phyloP scores from a whole-genome alignment of 2,888 invertebrate genomes.

The Gari tellinella region DNA sequence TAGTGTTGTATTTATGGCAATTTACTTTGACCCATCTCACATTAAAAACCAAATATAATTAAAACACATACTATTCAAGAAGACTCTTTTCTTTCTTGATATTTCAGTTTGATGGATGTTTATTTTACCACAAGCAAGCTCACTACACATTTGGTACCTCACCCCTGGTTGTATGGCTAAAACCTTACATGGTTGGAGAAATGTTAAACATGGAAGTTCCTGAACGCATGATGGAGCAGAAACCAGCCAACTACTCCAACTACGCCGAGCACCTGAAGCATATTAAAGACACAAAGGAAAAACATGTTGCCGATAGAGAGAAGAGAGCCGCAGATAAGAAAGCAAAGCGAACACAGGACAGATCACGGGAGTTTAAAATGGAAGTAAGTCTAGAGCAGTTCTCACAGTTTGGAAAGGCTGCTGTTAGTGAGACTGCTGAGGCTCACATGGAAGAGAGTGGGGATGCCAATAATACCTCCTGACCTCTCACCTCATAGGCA shows the following conservation, averaged over 20 bases:
- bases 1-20: too few species aligned
- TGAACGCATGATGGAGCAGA: constrained; percentile 66
- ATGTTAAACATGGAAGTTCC: constrained; percentile 86
- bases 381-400: constrained; percentile 63
- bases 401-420: constrained; percentile 14
- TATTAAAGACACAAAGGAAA: constrained; percentile 43
- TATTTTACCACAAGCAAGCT: constrained; percentile 95
- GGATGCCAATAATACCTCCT: constrained; percentile 10
- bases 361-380: constrained; percentile 58
- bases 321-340: constrained; percentile 40
- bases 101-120: constrained; percentile 90
- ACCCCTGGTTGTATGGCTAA: constrained; percentile 96
- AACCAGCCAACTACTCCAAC: constrained; percentile 71
- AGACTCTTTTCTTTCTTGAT: neutral
- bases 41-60: too few species aligned
- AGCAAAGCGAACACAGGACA: constrained; percentile 32
- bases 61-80: too few species aligned
- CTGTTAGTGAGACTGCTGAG: neutral
- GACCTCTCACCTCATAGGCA: neutral
- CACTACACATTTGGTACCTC: constrained; percentile 92
- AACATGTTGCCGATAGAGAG: constrained; percentile 24
- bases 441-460: constrained; percentile 19
- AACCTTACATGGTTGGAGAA: constrained; percentile 94
- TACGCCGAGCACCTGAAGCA: constrained; percentile 72
- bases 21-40: too few species aligned